Evolutionary conservation across 2,797 vertebrate species (phyloP).

Genomic region (Acanthopagrus latus): DNA sequence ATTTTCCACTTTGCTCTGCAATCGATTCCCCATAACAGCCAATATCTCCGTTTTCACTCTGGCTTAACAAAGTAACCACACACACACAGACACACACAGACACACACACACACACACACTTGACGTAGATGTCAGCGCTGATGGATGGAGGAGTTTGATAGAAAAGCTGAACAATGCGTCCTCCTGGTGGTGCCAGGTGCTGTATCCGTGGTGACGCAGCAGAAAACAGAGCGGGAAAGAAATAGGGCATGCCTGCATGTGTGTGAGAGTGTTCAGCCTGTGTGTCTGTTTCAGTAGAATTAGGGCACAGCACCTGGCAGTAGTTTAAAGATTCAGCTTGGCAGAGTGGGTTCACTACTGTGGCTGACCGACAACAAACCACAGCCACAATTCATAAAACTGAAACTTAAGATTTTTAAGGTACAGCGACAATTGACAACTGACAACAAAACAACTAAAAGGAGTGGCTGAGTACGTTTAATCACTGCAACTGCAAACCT

Average conservation of each 20-base stretch:
- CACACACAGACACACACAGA: not conserved
- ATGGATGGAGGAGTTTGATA: constrained; percentile 48
- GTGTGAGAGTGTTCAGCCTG: constrained; percentile 13
- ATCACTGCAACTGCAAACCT: not conserved
- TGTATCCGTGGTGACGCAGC: constrained; percentile 21
- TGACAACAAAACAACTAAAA: not conserved
- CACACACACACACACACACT: constrained; percentile 4
- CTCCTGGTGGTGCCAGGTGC: constrained; percentile 29
- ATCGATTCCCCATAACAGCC: constrained; percentile 43
- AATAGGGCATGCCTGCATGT: constrained; percentile 11
- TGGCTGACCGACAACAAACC: not conserved
- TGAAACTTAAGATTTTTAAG: not conserved
- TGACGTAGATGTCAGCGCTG: constrained; percentile 3
- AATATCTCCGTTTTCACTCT: constrained; percentile 23
- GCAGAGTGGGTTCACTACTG: constrained; percentile 2
- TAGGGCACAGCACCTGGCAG: constrained; percentile 36
- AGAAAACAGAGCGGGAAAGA: constrained; percentile 20
- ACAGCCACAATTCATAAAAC: not conserved
- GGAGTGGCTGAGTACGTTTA: not conserved
- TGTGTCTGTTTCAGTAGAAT: constrained; percentile 15
- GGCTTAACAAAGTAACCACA: constrained; percentile 22
- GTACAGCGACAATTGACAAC: not conserved
- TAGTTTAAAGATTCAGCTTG: constrained; percentile 26
- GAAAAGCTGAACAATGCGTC: constrained; percentile 41
- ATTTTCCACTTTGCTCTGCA: constrained; percentile 52